Evolutionary conservation across 1,140 invertebrate species (phyloP).

Genomic region (Drosophila kepulauana): DNA sequence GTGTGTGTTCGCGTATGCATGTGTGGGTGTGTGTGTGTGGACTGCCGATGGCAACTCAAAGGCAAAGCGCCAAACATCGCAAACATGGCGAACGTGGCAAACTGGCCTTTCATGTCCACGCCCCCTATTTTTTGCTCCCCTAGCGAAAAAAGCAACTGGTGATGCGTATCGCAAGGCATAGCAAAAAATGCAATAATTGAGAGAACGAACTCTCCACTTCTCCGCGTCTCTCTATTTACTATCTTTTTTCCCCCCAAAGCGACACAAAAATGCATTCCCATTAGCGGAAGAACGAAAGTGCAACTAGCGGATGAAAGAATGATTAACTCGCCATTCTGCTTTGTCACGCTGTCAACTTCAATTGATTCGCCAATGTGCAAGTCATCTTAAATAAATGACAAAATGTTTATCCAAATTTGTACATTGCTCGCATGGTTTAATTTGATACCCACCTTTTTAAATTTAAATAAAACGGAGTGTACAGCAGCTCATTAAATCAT

Average conservation of each 20-base stretch:
- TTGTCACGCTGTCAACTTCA: not conserved
- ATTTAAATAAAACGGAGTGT: not conserved
- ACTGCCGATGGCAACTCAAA: constrained; percentile 54
- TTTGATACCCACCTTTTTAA: too few species aligned
- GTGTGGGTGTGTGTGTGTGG: constrained; percentile 17
- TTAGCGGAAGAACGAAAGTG: constrained; percentile 5
- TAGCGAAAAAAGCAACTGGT: constrained; percentile 63
- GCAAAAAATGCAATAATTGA: constrained; percentile 40
- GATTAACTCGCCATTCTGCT: not conserved
- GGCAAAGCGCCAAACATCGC: constrained; percentile 53
- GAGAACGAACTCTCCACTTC: not conserved
- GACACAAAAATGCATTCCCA: constrained; percentile 38
- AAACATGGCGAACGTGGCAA: constrained; percentile 39
- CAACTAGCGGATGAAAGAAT: constrained; percentile 5
- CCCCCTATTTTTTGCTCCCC: not conserved
- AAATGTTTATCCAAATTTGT: not conserved
- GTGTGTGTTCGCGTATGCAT: constrained; percentile 12
- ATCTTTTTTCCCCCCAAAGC: constrained; percentile 19
- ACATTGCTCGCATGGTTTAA: not conserved
- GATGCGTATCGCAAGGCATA: constrained; percentile 51
- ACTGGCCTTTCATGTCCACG: constrained; percentile 47
- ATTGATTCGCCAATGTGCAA: not conserved
- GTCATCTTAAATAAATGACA: not conserved
- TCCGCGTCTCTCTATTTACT: constrained; percentile 13
- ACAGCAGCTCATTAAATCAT: not conserved